Evolutionary conservation across 2,888 invertebrate species (phyloP).

Genomic region (Hypercompe scribonia): DNA sequence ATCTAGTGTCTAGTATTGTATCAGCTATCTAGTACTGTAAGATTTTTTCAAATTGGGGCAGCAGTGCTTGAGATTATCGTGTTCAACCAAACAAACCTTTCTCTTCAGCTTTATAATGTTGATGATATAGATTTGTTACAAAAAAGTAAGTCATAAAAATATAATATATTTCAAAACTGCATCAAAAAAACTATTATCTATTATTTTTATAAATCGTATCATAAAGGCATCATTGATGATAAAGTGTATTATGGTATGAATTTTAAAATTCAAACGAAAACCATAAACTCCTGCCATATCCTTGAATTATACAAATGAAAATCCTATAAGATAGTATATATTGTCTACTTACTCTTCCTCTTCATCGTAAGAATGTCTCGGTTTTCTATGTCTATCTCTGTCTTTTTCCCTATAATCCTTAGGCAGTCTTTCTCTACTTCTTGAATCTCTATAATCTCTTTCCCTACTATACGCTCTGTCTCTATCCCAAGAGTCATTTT

Average conservation of each 20-base stretch:
- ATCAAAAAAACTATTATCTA: too few relatives aligned
- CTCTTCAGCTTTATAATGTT: too few relatives aligned
- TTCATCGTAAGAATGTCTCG: slow-evolving; percentile 89
- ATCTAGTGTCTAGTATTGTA: too few relatives aligned
- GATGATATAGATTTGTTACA: too few relatives aligned
- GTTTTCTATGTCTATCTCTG: slow-evolving; percentile 85
- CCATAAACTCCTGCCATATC: neutral
- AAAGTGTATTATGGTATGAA: neutral
- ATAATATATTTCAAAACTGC: too few relatives aligned
- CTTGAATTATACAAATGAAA: neutral
- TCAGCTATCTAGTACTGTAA: too few relatives aligned
- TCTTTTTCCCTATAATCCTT: slow-evolving; percentile 82
- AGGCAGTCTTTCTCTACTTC: slow-evolving; percentile 82
- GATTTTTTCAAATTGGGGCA: too few relatives aligned
- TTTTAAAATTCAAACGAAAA: neutral
- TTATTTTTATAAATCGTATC: too few relatives aligned
- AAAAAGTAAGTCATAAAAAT: too few relatives aligned
- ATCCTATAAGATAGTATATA: neutral
- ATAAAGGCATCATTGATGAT: too few relatives aligned
- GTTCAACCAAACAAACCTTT: too few relatives aligned
- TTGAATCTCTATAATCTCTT: slow-evolving; percentile 74
- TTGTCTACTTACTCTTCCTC: slow-evolving; percentile 88
- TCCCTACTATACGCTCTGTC: slow-evolving; percentile 82
- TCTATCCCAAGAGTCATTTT: slow-evolving; percentile 75
- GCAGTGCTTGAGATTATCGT: too few relatives aligned